These are phyloP conservation scores for Panthera uncia DNA, from an alignment of 2,113 vertebrate species.

Conservation along the genomic window DNA sequence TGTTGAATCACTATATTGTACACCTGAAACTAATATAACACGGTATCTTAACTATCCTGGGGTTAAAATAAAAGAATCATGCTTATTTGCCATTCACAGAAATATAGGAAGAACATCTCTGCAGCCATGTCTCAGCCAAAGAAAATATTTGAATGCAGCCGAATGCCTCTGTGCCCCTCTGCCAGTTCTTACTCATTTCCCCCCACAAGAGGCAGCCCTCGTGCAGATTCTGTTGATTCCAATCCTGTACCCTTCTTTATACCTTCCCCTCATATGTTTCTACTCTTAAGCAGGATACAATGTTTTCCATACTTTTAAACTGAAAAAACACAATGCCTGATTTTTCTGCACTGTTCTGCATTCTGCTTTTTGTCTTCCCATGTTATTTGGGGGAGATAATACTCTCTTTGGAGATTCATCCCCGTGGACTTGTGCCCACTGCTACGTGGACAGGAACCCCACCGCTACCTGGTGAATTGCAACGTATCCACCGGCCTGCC, in stretches of 20 bases:
- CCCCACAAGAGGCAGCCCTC: background rate
- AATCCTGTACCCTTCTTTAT: background rate
- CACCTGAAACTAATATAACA: background rate
- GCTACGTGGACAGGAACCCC: background rate
- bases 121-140: background rate
- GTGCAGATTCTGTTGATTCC: background rate
- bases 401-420: background rate
- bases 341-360: background rate
- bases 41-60: background rate
- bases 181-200: background rate
- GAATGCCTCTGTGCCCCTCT: rapidly evolving
- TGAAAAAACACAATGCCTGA: background rate
- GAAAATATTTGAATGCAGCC: background rate
- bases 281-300: background rate
- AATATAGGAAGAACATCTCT: background rate
- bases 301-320: background rate
- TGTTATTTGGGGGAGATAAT: background rate
- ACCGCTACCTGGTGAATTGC: rapidly evolving
- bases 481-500: rapidly evolving
- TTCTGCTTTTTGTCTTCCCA: background rate
- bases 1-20: background rate
- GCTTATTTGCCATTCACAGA: background rate
- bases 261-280: background rate
- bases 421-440: background rate
- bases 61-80: background rate